These are phyloP conservation scores for Scelioninae gen. 1 DNA, from an alignment of 2,888 invertebrate species.

Conservation along the genomic window DNA sequence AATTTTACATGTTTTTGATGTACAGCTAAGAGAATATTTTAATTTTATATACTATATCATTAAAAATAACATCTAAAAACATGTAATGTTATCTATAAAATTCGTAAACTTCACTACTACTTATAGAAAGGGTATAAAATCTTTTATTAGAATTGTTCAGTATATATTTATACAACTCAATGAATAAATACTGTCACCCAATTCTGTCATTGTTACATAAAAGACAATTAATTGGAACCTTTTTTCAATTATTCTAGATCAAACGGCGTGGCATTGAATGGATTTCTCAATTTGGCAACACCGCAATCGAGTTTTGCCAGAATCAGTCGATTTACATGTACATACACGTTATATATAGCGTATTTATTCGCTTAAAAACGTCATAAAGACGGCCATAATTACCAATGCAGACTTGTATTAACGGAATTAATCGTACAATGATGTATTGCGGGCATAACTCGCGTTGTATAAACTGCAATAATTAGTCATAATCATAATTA, in stretches of 20 bases:
- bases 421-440: slow-evolving; percentile 36
- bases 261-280: slow-evolving; percentile 51
- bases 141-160: background rate
- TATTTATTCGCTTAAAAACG: slow-evolving; percentile 22
- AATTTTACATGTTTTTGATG: too few relatives aligned
- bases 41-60: too few relatives aligned
- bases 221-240: slow-evolving; percentile 28
- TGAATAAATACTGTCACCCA: slow-evolving; percentile 12
- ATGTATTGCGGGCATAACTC: slow-evolving; percentile 21
- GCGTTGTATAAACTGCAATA: slow-evolving; percentile 9
- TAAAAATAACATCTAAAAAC: too few relatives aligned
- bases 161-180: background rate
- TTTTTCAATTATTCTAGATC: slow-evolving; percentile 40
- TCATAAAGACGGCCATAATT: slow-evolving; percentile 48
- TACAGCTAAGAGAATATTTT: too few relatives aligned
- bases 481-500: slow-evolving; percentile 33
- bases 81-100: too few relatives aligned
- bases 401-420: slow-evolving; percentile 29
- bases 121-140: background rate
- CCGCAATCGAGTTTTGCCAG: slow-evolving; percentile 55
- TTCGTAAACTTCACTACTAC: too few relatives aligned
- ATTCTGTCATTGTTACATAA: slow-evolving; percentile 47
- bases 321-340: slow-evolving; percentile 49
- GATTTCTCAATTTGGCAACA: slow-evolving; percentile 62
- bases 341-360: slow-evolving; percentile 20